Base-by-base conservation (phyloP, 1,140 invertebrate genomes). In the Drosophila pandora region DNA sequence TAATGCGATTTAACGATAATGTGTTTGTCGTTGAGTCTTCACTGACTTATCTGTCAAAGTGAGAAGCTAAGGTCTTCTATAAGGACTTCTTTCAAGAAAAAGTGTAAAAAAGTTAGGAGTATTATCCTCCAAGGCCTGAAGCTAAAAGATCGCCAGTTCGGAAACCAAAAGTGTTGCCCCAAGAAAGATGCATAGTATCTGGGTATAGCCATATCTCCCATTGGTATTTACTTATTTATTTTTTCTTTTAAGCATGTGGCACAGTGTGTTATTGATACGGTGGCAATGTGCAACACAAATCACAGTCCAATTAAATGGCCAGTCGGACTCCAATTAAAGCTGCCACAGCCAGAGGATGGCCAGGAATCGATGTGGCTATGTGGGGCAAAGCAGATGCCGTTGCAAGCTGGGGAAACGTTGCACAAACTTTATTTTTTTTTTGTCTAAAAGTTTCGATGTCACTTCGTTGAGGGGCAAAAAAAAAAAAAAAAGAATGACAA, bases 251-350 rank as follows among this genome's bases (percentile, higher is more conserved):
- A 43, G 30, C 53, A 34, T 49, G 59, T 45, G 21, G 41, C 13
- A 37, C 37, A 58, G 17, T 17, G 17, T 64, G 78, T 64, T 75
- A 81, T 85, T 81, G 78, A 85, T 85, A 85, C 78, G 69, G 69
- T 70, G 63, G 73, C 76, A 58, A 55, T 77, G 60, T 56, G 62
- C 77, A 80, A 76, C 82, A 81, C 82, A 85, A 85, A 85, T 85
- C 82, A 85, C 74, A 87, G 78, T 64, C 76, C 82, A 87, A 87
- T 81, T 87, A 82, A 85, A 85, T 81, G 74, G 50, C 70, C 74
- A 87, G 74, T 69, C 78, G 73, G 79, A 63, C 73, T 85, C 71
- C 74, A 81, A 85, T 85, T 87, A 87, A 85, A 80, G 77, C 71
- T 71, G 65, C 74, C 63, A 74, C 76, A 49, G 57, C 57, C 62